Base-by-base conservation (phyloP, 2,797 vertebrate genomes). In the Hypotaenidia philippensis region DNA sequence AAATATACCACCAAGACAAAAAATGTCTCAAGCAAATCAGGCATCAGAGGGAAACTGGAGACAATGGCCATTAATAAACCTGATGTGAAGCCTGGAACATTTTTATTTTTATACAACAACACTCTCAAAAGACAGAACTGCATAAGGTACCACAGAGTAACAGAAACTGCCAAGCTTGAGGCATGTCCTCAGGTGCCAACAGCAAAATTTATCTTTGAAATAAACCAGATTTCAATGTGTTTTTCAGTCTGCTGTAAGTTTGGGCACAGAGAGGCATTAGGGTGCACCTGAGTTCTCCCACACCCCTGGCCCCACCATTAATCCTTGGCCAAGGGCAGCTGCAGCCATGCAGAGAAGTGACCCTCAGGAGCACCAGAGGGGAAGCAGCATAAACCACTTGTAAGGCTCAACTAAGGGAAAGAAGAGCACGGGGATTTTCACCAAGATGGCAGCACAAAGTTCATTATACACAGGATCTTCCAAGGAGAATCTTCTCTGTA, bases 401-500 rank as follows among this genome's bases (percentile, higher is more conserved):
- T 47, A 78, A 26, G 26, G 52, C 44, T 78, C 77, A 81, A 29
- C 38, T 13, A 1, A 8, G n/a, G 15, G 41, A 65, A 77, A 45
- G 18, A 52, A 72, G 38, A 77, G 5, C 2, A 7, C 0, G 8
- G 4, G n/a, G 9, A 2, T 63, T 19, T 25, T 50, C 1, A 1
- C 31, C 44, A 44, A 21, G 40, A 14, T 10, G 4, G 15, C 21
- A 77, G 77, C 8, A 44, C 4, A 12, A 9, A 0, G 0, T 32
- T 70, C 13, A 3, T 69, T 74, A 27, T 5, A 34, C 1, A 4
- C 1, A 3, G 38, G 52, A 64, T 75, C 47, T 90, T 10, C 10
- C 61, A 59, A 22, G 40, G 10, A 79, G 8, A 44, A 60, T 70
- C 60, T 74, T 57, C 65, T 74, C 34, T 69, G 8, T 56, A 34